These are phyloP conservation scores for Vollenhovia emeryi DNA, from an alignment of 1,140 invertebrate genomes.

Conservation along the genomic window DNA sequence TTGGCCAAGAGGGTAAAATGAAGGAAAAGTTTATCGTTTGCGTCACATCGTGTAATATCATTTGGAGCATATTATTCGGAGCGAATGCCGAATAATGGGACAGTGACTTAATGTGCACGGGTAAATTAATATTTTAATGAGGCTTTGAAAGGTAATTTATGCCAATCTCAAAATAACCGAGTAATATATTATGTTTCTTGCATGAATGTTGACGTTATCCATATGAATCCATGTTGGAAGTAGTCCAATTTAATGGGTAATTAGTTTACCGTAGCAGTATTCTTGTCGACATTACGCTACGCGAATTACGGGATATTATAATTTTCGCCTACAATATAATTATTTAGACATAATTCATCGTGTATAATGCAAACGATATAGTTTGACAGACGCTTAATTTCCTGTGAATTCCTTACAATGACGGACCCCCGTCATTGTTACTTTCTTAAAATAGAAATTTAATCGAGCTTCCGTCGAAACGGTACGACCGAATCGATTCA, in stretches of 20 bases:
- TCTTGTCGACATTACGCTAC: not conserved
- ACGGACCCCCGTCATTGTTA: not conserved
- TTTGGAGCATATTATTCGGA: not conserved
- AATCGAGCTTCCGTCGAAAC: not conserved
- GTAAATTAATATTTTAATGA: slow-evolving; percentile 40
- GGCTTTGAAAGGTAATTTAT: slow-evolving; percentile 36
- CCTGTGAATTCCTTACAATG: not conserved
- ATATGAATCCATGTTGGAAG: not conserved
- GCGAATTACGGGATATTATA: slow-evolving; percentile 2
- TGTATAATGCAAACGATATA: not conserved
- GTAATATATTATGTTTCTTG: slow-evolving; percentile 39
- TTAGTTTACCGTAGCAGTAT: slow-evolving; percentile 30
- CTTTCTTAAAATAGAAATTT: not conserved
- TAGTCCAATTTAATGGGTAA: slow-evolving; percentile 42
- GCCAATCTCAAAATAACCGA: slow-evolving; percentile 42
- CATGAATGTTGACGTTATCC: not conserved
- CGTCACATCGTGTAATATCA: not conserved
- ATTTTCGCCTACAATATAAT: slow-evolving; percentile 18
- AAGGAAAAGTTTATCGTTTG: not conserved
- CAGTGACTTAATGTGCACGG: not conserved
- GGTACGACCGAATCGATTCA: not conserved
- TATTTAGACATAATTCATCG: not conserved
- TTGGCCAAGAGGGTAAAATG: no score
- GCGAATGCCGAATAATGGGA: not conserved
- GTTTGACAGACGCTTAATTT: not conserved